Evolutionary conservation across 92 coral and sea anemone species (phyloP), one percentile per base, ranked within the genome.

Genomic region (Paramuricea clavata): DNA sequence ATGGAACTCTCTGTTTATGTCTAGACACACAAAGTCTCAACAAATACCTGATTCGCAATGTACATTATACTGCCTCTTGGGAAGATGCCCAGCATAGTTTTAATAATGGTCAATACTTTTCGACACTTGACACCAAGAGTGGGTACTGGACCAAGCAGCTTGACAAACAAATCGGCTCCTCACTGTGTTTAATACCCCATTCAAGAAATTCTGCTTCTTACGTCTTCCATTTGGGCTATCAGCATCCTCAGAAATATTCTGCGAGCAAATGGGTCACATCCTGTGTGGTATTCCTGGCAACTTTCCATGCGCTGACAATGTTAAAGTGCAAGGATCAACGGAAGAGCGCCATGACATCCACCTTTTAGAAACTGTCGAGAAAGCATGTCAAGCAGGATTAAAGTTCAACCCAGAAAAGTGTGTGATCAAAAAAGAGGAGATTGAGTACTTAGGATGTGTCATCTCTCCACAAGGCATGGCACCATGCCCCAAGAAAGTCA

Each of bases 291-390:
- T 87, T 62, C 86, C 93, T 25, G 81, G 93, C 21, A 80, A 86
- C 43, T 76, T 89, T 81, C 89, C 87, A 64, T 92, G 91, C 86
- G 88, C 87, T 61, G 95, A 89, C 32, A 93, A 92, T 78, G 93
- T 89, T 49, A 92, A 83, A 39, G 78, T 89, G 56, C 86, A 90
- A 81, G 92, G 92, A 34, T 90, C 90, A 69, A 91, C 91, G 35
- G 94, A 79, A 76, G 92, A 85, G 81, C 95, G 89, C 16, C 96
- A 91, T 19, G 93, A 90, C 89, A 88, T 90, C 54, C 90, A 90
- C 81, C 83, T 91, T 27, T 44, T 90, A 82, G 93, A 90, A 60
- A 90, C 92, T 28, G 93, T 93, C 0, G 82, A 90, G 41, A 81
- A 74, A 60, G 92, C 91, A 60, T 43, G 52, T 15, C 74, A 93